Conservation (phyloP, 2,113 vertebrate genomes). For the Vanacampus margaritifer region DNA sequence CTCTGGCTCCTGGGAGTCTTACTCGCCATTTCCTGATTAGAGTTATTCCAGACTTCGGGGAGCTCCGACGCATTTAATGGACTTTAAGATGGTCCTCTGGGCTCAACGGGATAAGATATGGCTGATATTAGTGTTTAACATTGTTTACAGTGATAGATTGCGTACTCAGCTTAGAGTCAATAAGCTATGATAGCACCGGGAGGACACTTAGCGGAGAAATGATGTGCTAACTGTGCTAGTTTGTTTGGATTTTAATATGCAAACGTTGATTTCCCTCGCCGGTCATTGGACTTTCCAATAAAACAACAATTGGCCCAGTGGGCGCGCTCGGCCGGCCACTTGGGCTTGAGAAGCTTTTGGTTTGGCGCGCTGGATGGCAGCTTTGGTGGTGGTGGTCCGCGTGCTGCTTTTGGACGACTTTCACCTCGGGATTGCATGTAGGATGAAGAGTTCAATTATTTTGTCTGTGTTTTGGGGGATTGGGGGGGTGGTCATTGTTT, state of each 20-base stretch:
- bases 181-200: constrained; percentile 1
- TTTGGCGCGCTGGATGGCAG: constrained; percentile 35
- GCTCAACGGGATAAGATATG: not conserved
- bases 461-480: constrained; percentile 5
- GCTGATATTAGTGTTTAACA: not conserved
- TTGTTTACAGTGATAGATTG: constrained; percentile 5
- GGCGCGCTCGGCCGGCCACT: constrained; percentile 46
- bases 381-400: constrained; percentile 60
- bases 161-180: not conserved
- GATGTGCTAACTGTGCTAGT: not conserved
- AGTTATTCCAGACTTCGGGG: not conserved
- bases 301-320: constrained; percentile 45
- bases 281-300: constrained; percentile 59
- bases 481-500: too few relatives aligned
- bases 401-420: constrained; percentile 51
- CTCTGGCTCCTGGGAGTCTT: not conserved
- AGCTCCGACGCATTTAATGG: not conserved
- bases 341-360: constrained; percentile 24
- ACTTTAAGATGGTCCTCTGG: not conserved
- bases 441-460: constrained; percentile 63
- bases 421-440: constrained; percentile 53
- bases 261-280: constrained; percentile 57
- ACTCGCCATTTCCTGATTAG: not conserved
- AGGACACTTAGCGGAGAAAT: constrained; percentile 3
- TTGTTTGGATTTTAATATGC: constrained; percentile 28